phyloP scores from a whole-genome alignment of 2,888 invertebrate species.

The Andrena haemorrhoa region DNA sequence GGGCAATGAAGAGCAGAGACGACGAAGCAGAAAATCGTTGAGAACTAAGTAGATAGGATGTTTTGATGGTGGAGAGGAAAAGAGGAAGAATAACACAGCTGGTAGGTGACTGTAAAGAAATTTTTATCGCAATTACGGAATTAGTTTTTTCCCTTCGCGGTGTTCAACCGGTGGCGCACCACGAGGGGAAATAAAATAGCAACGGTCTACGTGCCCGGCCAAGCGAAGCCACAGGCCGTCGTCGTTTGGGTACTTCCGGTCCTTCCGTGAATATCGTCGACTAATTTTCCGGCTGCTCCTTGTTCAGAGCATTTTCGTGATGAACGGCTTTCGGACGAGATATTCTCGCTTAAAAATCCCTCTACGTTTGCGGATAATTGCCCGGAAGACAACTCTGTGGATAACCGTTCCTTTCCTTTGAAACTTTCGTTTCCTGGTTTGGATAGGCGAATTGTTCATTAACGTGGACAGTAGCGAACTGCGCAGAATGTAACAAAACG shows the following conservation, averaged over 20 bases:
- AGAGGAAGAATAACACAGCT: conserved; percentile 14
- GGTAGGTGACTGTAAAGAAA: conserved; percentile 38
- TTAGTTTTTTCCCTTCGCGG: conserved; percentile 50
- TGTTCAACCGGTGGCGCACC: conserved; percentile 13
- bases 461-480: too few species aligned
- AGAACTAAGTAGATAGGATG: background rate
- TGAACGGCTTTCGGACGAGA: conserved; percentile 9
- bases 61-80: background rate
- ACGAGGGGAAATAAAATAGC: conserved; percentile 30
- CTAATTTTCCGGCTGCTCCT: conserved; percentile 57
- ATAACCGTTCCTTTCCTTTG: background rate
- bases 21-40: conserved; percentile 6
- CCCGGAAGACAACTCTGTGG: conserved; percentile 14
- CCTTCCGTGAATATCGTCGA: conserved; percentile 43
- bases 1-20: background rate
- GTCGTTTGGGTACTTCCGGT: conserved; percentile 54
- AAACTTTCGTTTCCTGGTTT: background rate
- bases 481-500: too few species aligned
- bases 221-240: conserved; percentile 10
- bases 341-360: conserved; percentile 28
- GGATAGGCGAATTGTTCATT: background rate
- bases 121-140: conserved; percentile 68
- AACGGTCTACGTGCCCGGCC: conserved; percentile 38
- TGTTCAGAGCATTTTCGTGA: conserved; percentile 34
- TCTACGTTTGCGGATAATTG: conserved; percentile 43